A percentile compares a stretch with the other conserved stretches of the same genome.
Conservation (phyloP, 2,888 invertebrate species). For the Chymomyza procnemis region DNA sequence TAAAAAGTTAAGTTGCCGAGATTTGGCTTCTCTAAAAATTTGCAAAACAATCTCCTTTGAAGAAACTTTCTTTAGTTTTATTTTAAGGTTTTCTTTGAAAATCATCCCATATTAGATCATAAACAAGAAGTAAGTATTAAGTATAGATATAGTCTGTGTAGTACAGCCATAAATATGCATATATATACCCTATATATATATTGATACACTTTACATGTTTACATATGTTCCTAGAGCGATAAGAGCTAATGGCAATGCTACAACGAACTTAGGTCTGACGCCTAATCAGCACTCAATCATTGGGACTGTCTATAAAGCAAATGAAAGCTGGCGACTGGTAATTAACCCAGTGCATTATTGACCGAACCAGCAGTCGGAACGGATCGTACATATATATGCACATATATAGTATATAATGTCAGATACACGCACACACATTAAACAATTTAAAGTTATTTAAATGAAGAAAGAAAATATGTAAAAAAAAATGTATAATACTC, state of each 20-base stretch:
- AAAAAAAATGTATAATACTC: constrained; percentile 20
- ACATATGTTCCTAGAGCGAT: constrained; percentile 28
- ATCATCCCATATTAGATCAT: too few species aligned
- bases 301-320: constrained; percentile 6
- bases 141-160: not conserved
- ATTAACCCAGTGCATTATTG: constrained; percentile 70
- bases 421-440: constrained; percentile 18
- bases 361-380: constrained; percentile 32
- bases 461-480: not conserved
- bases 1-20: too few species aligned
- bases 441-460: constrained; percentile 54
- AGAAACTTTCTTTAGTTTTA: too few species aligned
- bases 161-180: not conserved
- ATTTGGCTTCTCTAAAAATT: too few species aligned
- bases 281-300: constrained; percentile 40
- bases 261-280: constrained; percentile 6
- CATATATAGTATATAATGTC: constrained; percentile 2
- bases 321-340: constrained; percentile 60
- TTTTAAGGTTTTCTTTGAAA: too few species aligned
- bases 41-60: too few species aligned
- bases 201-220: not conserved
- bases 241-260: constrained; percentile 35
- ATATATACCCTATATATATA: too few species aligned
- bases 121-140: too few species aligned
- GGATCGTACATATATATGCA: not conserved